These are phyloP conservation scores for Lerema accius DNA, from an alignment of 1,140 invertebrate genomes.

Conservation along the genomic window DNA sequence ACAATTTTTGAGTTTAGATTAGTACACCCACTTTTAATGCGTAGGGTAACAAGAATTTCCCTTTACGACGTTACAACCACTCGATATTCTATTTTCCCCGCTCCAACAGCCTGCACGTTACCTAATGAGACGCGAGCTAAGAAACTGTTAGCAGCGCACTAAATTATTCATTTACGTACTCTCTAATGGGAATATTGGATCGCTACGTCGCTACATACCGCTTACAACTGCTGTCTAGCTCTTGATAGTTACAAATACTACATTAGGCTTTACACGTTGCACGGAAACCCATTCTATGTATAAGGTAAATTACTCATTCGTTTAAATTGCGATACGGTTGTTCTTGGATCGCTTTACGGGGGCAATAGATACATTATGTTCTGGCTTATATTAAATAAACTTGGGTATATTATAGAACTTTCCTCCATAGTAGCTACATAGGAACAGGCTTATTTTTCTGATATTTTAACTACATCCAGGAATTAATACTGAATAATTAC, in stretches of 20 bases:
- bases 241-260: slow-evolving; percentile 37
- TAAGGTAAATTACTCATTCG: slow-evolving; percentile 48
- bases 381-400: no score
- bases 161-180: slow-evolving; percentile 42
- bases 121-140: slow-evolving; percentile 32
- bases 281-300: slow-evolving; percentile 46
- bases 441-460: no score
- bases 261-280: slow-evolving; percentile 39
- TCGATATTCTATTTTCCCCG: slow-evolving; percentile 26
- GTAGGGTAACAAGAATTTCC: no score
- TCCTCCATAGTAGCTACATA: no score
- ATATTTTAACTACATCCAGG: no score
- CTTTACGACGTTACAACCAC: slow-evolving; percentile 19
- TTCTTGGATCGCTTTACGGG: slow-evolving; percentile 10
- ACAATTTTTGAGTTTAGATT: no score
- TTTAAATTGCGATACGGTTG: slow-evolving; percentile 29
- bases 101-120: slow-evolving; percentile 41
- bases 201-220: slow-evolving; percentile 42
- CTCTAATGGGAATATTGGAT: slow-evolving; percentile 60
- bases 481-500: no score
- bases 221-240: slow-evolving; percentile 26
- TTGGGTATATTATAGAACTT: no score
- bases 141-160: slow-evolving; percentile 32
- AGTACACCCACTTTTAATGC: no score
- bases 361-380: no score